phyloP scores from a whole-genome alignment of 2,888 invertebrate species.

The Ferdinandea cuprea region DNA sequence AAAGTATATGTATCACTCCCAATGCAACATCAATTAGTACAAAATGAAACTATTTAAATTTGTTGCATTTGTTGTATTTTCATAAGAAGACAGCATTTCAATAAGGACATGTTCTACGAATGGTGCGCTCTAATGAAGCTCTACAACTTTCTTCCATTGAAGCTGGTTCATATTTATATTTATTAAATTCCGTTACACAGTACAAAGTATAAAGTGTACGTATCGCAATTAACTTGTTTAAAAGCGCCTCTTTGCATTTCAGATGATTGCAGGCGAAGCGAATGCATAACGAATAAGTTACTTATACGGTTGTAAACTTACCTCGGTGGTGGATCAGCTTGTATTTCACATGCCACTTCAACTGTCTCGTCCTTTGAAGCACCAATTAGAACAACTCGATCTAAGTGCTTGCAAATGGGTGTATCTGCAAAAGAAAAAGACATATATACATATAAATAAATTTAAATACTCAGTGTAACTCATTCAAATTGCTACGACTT shows the following conservation, averaged over 20 bases:
- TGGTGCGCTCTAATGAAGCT: too few relatives aligned
- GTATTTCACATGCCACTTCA: constrained; percentile 94
- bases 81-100: too few relatives aligned
- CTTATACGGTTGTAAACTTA: constrained; percentile 74
- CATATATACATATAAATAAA: not conserved
- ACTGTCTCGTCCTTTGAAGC: constrained; percentile 94
- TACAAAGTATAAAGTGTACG: constrained; percentile 19
- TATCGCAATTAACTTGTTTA: constrained; percentile 42
- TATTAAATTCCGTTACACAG: not conserved
- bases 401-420: constrained; percentile 89
- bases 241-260: constrained; percentile 16
- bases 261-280: constrained; percentile 21
- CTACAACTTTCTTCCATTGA: too few relatives aligned
- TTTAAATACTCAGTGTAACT: not conserved
- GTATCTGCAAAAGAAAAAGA: constrained; percentile 86
- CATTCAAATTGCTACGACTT: not conserved
- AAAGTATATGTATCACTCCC: too few relatives aligned
- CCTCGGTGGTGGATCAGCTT: constrained; percentile 93
- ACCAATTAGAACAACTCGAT: constrained; percentile 92
- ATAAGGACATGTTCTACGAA: too few relatives aligned
- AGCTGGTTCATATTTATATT: not conserved
- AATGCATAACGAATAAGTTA: constrained; percentile 7
- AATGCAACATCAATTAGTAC: too few relatives aligned
- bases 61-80: too few relatives aligned
- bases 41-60: too few relatives aligned